Base-by-base conservation (phyloP, 2,113 vertebrate species). In the Plecturocebus donacophilus region DNA sequence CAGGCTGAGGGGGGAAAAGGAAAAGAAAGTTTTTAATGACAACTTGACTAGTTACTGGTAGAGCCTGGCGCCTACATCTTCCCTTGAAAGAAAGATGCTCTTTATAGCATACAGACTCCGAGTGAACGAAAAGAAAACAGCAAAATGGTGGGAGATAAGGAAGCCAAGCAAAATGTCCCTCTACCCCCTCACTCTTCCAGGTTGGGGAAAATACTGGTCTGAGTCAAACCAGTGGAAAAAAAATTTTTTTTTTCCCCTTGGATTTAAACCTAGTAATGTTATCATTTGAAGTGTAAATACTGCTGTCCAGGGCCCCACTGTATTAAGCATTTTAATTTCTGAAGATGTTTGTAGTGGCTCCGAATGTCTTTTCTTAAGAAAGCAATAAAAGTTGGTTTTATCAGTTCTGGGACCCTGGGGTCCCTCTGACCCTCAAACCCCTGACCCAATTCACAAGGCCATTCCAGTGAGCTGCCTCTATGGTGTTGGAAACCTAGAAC, bases 361-460 rank as follows among this genome's bases (percentile, higher is more conserved):
- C 49, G 58, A 76, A 47, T 58, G 49, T 52, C 83, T 96, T 54
- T 40, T 66, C 71, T 84, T 71, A 92, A 30, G 19, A 58, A 91
- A 96, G 87, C 90, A 61, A n/a, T 38, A 73, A 20, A 93, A 92
- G 66, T 82, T 81, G 79, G 49, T 75, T 56, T 81, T 27, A 11
- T 40, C 30, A 75, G 47, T 54, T 14, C 27, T 9, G 27, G 54
- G 38, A 42, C 35, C 27, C 80, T 64, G 49, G 45, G 58, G 45
- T 86, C 61, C 56, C 64, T 58, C 32, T 23, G 17, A 70, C 23
- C 58, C 52, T 71, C 73, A 17, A 40, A 71, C 12, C n/a, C 70
- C 76, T 47, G 8, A 38, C 20, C n/a, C 17, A 45, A 32, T 68
- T 80, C 77, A 23, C 40, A 5, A 19, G 3, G 1, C 83, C 38